Evolutionary conservation across 2,113 vertebrate species (phyloP), one percentile per base, ranked within the genome.

Genomic region (Taxidea taxus): DNA sequence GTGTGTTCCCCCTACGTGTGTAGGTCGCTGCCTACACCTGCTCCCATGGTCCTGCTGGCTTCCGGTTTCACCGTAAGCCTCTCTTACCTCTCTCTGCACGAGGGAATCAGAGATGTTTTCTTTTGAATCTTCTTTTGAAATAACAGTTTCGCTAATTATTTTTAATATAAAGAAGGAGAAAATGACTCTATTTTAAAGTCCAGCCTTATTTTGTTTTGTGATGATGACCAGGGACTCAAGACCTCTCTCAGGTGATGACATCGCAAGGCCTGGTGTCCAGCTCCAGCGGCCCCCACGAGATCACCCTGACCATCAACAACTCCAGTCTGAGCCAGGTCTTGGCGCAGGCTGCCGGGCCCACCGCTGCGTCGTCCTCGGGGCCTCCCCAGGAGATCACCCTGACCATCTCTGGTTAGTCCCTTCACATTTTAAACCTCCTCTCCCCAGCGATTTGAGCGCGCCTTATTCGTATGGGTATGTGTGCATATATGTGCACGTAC

Each of bases 241-340:
- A 99, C 88, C 98, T 99, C 15, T 98, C 99, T 84, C 99, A 99
- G 37, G 99, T 99, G 90, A 99, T 99, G 98, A 98, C 99, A 20
- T 98, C 99, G 1, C 99, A 99, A 89, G 99, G 99, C 84, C 98
- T 99, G 75, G 99, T 99, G 49, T 97, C 99, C 2, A 98, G 98
- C n/a, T 98, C 99, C 20, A 98, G 92, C 47, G 98, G 98, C 37
- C 98, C 99, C 14, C 99, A 99, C 51, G 99, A 99, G 98, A 99
- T 99, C 98, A 99, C 99, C 0, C 96, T 99, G 97, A 99, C 99
- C 81, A 99, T 99, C 97, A 99, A 99, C 99, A 99, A 99, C 97
- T 99, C 99, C 39, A 99, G 99, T 89, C 98, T 99, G 94, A 99
- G 99, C 87, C 99, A 99, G 98, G 99, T 99, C 56, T 97, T 99